Evolutionary conservation across 2,113 vertebrate species (phyloP), one percentile per base, ranked within the genome.

Genomic region (Elaphurus davidianus): DNA sequence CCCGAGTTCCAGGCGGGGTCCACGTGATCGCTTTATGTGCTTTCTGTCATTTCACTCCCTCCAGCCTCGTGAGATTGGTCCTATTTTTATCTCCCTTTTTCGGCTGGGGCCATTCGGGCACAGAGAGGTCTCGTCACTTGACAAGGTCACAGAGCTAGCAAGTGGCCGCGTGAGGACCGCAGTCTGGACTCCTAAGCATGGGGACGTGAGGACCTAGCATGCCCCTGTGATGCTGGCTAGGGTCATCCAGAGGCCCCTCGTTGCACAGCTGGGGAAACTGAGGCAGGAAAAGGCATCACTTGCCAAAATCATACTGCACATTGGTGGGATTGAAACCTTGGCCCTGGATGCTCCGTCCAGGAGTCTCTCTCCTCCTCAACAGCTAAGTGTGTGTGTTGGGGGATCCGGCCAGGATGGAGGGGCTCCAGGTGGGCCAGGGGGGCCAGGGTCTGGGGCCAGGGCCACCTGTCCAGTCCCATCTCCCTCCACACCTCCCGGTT

Each of bases 41-140:
- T 43, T 82, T 19, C 30, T 23, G 3, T 60, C 96, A 6, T 52
- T 60, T 23, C 36, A 28, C 40, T 45, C 59, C 93, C n/a, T 59
- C 7, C 27, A 25, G n/a, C 85, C 76, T 64, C 57, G 0, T 8
- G 60, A 55, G 54, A 45, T 13, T 1, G 55, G 16, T 21, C 23
- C 85, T 60, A 28, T 71, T 96, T 82, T 91, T 50, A 90, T 47
- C 54, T 82, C 11, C 30, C 21, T 43, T 64, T 55, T 71, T 45
- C 45, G 71, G n/a, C 16, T 19, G 45, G 47, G 55, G 67, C 55
- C 87, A 54, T 36, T 16, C 0, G 16, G 87, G 25, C 78, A 67
- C 96, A 92, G 96, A 95, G 87, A 90, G 79, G 79, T 87, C 91
- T 52, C 57, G 6, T 60, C 17, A n/a, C 40, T 47, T 33, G 64